A percentile compares a stretch with the other conserved stretches of the same genome.
Evolutionary conservation across 2,888 invertebrate genomes (phyloP).

Genomic region (Bhutanitis thaidina): DNA sequence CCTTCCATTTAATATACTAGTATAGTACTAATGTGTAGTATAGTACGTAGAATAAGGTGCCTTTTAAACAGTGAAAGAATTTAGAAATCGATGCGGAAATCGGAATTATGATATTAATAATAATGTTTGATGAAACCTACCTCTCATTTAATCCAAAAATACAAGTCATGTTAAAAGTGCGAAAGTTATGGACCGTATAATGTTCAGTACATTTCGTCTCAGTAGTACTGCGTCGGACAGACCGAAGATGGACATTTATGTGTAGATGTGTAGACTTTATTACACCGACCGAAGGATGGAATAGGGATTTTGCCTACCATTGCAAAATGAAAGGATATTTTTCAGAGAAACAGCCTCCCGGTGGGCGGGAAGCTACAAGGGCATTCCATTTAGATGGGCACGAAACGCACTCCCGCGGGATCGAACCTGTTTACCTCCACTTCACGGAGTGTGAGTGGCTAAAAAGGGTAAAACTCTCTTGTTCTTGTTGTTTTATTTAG

Average conservation of each 20-base stretch:
- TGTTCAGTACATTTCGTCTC: background rate
- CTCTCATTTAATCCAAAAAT: no score
- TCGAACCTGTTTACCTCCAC: slow-evolving; percentile 25
- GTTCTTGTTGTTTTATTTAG: slow-evolving; percentile 12
- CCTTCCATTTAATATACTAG: no score
- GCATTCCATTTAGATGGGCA: slow-evolving; percentile 36
- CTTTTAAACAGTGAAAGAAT: no score
- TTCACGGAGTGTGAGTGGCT: slow-evolving; percentile 22
- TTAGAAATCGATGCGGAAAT: no score
- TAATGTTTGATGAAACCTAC: no score
- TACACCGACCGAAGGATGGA: background rate
- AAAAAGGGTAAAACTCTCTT: slow-evolving; percentile 30
- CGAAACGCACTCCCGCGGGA: slow-evolving; percentile 28
- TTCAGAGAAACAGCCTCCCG: slow-evolving; percentile 17
- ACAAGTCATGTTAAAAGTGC: no score
- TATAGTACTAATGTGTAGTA: no score
- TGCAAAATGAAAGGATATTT: slow-evolving; percentile 20
- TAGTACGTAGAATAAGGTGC: no score
- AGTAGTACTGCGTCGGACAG: background rate
- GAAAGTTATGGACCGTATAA: no score
- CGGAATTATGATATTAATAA: no score
- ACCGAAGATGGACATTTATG: background rate
- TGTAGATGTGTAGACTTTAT: background rate
- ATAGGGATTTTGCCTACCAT: slow-evolving; percentile 2
- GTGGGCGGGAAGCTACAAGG: slow-evolving; percentile 29